Conservation (phyloP, 1,140 invertebrate genomes). For the Trigoniulus corallinus region DNA sequence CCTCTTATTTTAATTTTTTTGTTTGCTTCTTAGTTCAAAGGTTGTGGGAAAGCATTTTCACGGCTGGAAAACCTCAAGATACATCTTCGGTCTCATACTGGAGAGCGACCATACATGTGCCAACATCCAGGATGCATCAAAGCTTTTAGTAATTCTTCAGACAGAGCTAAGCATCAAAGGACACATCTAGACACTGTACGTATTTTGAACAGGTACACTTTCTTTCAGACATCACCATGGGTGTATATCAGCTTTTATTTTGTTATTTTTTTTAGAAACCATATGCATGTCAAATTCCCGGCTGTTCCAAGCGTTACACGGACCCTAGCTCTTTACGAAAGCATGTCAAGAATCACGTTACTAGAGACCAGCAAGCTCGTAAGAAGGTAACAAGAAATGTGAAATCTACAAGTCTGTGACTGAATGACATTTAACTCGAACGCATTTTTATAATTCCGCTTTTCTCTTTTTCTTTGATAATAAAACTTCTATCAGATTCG, state of each 20-base stretch:
- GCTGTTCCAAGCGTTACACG: conserved; percentile 79
- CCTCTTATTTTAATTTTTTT: too few relatives aligned
- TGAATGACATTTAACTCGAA: too few relatives aligned
- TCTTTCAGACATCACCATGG: conserved; percentile 3
- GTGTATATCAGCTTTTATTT: conserved; percentile 7
- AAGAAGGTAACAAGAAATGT: conserved; percentile 16
- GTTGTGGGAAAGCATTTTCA: conserved; percentile 85
- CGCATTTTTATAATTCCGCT: too few relatives aligned
- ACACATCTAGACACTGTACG: conserved; percentile 90
- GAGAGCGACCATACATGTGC: conserved; percentile 60
- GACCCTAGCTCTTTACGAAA: conserved; percentile 88
- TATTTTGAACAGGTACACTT: conserved; percentile 9
- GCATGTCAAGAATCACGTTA: conserved; percentile 66
- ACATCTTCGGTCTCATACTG: conserved; percentile 85
- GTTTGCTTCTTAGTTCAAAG: conserved; percentile 54
- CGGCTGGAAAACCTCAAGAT: conserved; percentile 90
- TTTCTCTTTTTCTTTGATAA: too few relatives aligned
- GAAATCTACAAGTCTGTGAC: too few relatives aligned
- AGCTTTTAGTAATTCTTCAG: conserved; percentile 92
- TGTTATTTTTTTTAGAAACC: conserved; percentile 48
- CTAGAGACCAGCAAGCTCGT: conserved; percentile 14
- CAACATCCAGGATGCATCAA: conserved; percentile 71
- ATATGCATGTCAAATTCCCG: conserved; percentile 70
- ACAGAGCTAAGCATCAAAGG: conserved; percentile 89
- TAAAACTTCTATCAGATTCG: too few relatives aligned